Base-by-base conservation (phyloP, 2,113 vertebrate species). In the Lepus timidus region DNA sequence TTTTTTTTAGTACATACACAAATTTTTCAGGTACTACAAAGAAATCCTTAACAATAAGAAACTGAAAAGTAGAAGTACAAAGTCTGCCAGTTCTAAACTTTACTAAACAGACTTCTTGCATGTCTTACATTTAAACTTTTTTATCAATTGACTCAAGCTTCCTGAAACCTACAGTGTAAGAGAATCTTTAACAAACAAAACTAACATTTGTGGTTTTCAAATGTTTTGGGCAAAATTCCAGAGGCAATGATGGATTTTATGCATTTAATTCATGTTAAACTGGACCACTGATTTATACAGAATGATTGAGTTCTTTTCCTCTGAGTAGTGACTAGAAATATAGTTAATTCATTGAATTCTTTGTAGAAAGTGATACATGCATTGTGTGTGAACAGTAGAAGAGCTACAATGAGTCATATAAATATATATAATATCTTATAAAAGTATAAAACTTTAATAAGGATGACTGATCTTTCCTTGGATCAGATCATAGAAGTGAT, bases 71-170 rank as follows among this genome's bases (percentile, higher is more conserved):
- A 96, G 89, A 65, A 97, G 94, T 89, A 67, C 68, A 68, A 68
- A 70, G 95, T 87, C 88, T 97, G 85, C 64, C 94, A 85, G 90
- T 92, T 96, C 90, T 95, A 98, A 97, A 97, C 87, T 93, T 90
- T 95, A 79, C 84, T 96, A 95, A 98, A 96, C 44, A 91, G 75
- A 93, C 70, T 94, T 96, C 86, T 84, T 93, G 55, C 80, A 79
- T 92, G 85, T 94, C 96, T 97, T 97, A 97, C 96, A 96, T 97
- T 97, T 97, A 93, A 97, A 96, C 82, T 93, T 96, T 97, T 97
- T 96, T 93, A 93, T 84, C 33, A 88, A 91, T 93, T 96, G 94
- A 93, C 51, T 97, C 74, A 55, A 91, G 17, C 39, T 86, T 96
- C 96, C 73, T 89, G 67, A 92, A 95, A 95, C 68, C 76, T 62